phyloP scores from a whole-genome alignment of 2,797 vertebrate genomes.

The Semotilus atromaculatus region DNA sequence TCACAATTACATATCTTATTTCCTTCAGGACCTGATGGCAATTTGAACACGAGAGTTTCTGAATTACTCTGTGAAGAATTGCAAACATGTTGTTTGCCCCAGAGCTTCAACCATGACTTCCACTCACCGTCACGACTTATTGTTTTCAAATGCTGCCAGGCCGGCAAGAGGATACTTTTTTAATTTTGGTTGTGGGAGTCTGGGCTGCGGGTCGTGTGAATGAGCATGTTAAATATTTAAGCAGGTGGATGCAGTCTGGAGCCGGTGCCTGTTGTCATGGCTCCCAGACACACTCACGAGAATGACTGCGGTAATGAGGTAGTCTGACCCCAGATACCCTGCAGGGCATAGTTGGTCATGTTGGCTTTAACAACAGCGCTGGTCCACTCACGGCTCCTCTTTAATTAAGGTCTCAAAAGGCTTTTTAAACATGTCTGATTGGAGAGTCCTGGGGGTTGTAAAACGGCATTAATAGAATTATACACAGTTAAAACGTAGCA shows the following conservation, averaged over 20 bases:
- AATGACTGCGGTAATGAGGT: conserved; percentile 32
- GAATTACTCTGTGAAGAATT: conserved; percentile 14
- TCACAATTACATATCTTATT: conserved; percentile 27
- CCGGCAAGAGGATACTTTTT: not conserved
- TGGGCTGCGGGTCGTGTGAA: conserved; percentile 28
- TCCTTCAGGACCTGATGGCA: conserved; percentile 1
- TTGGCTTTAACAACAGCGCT: conserved; percentile 43
- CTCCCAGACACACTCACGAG: conserved; percentile 19
- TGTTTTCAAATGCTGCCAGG: not conserved
- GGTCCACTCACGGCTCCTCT: conserved; percentile 33
- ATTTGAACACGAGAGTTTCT: not conserved
- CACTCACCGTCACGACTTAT: not conserved
- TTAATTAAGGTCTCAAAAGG: conserved; percentile 56
- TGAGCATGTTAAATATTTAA: conserved; percentile 54
- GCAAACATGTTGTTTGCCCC: not conserved
- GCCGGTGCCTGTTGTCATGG: conserved; percentile 46
- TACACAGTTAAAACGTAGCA: conserved; percentile 45
- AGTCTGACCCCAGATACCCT: conserved; percentile 45
- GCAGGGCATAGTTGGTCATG: conserved; percentile 30
- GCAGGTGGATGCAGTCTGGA: conserved; percentile 34
- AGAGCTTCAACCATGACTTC: not conserved
- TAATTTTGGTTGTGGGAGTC: conserved; percentile 29
- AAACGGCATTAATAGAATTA: conserved; percentile 46
- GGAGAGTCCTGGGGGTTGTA: conserved; percentile 20
- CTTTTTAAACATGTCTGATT: conserved; percentile 49